phyloP scores from a whole-genome alignment of 2,113 vertebrate genomes.

The Chascanopsetta lugubris region DNA sequence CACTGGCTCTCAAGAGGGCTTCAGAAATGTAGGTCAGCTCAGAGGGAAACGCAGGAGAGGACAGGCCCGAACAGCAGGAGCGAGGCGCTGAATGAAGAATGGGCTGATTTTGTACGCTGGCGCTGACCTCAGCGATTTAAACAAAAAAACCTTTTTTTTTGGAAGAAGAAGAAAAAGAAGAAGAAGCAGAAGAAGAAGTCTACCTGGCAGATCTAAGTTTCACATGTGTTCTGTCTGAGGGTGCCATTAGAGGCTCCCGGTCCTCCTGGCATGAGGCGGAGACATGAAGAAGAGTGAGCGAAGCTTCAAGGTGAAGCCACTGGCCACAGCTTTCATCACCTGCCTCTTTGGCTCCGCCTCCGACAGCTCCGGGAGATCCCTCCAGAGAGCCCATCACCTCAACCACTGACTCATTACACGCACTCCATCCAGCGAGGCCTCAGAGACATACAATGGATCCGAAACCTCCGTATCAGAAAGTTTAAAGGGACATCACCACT shows the following conservation, averaged over 20 bases:
- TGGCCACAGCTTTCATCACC: constrained; percentile 56
- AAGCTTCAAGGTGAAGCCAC: constrained; percentile 44
- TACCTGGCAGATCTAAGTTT: constrained; percentile 58
- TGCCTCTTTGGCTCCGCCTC: constrained; percentile 47
- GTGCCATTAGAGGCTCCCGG: constrained; percentile 25
- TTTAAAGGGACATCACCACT: constrained; percentile 16
- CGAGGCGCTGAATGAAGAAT: constrained; percentile 69
- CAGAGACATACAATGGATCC: constrained; percentile 26
- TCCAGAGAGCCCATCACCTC: constrained; percentile 44
- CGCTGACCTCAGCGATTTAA: constrained; percentile 66
- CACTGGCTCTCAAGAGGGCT: constrained; percentile 59
- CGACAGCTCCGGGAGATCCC: constrained; percentile 25
- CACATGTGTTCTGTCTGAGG: constrained; percentile 44
- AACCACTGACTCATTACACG: constrained; percentile 40
- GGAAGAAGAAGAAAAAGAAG: too few relatives aligned
- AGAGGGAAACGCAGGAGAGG: constrained; percentile 61
- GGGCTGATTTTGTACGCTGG: constrained; percentile 43
- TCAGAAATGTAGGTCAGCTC: constrained; percentile 71
- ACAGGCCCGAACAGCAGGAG: constrained; percentile 65
- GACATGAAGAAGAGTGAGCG: constrained; percentile 58
- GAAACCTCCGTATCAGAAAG: constrained; percentile 8
- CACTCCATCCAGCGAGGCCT: constrained; percentile 24
- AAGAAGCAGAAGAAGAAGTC: too few relatives aligned
- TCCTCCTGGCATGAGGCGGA: constrained; percentile 31
- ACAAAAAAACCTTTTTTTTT: background rate